Conservation (phyloP, 2,888 invertebrate genomes). For the Athalia rosae region DNA sequence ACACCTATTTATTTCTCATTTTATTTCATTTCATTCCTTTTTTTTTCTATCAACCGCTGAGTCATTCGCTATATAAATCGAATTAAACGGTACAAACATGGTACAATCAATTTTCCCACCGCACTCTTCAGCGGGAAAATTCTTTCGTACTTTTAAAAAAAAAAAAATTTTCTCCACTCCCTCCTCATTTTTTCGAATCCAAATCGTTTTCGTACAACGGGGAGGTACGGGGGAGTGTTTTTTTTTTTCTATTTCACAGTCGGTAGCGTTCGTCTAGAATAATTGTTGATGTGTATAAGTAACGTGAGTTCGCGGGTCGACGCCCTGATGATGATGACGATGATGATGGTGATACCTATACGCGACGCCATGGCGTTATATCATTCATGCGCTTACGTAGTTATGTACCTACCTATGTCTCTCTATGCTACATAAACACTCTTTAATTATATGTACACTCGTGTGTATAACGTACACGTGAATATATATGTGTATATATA, state of each 20-base stretch:
- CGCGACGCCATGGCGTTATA: conserved; percentile 64
- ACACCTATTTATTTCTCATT: too few relatives aligned
- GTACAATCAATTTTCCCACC: too few relatives aligned
- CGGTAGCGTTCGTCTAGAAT: background rate
- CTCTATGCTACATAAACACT: conserved; percentile 6
- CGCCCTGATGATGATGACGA: conserved; percentile 54
- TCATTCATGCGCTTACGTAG: conserved; percentile 67
- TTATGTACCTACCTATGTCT: conserved; percentile 42
- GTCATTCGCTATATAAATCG: too few relatives aligned
- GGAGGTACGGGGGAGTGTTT: background rate
- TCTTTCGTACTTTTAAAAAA: background rate
- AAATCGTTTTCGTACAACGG: background rate
- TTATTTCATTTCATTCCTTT: too few relatives aligned
- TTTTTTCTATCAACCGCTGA: too few relatives aligned
- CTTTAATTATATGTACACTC: conserved; percentile 19
- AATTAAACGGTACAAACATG: too few relatives aligned
- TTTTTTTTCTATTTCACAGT: background rate
- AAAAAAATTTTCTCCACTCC: background rate
- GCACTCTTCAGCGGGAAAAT: too few relatives aligned
- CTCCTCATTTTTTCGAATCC: background rate
- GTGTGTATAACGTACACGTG: background rate
- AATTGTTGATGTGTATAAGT: too few relatives aligned
- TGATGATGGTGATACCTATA: conserved; percentile 50
- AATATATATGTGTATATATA: background rate
- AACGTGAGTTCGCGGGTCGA: conserved; percentile 61